These are phyloP conservation scores for Morus bassanus DNA, from an alignment of 2,797 vertebrate species.

Conservation along the genomic window DNA sequence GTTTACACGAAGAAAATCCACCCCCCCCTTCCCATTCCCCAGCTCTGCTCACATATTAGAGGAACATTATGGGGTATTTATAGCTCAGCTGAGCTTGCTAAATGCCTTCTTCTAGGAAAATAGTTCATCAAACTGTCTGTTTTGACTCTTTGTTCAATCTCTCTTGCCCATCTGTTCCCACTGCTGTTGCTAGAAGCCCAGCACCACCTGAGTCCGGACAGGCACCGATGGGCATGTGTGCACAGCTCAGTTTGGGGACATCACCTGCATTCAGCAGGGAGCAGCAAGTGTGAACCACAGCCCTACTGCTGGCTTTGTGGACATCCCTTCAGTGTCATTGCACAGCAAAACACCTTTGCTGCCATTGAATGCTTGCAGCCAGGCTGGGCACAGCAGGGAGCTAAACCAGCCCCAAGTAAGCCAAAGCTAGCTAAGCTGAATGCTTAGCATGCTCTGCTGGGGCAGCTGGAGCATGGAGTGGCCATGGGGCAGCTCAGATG, in stretches of 20 bases:
- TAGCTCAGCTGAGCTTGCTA: constrained; percentile 58
- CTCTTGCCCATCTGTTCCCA: neutral
- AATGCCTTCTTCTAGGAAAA: constrained; percentile 51
- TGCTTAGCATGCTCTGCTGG: rapidly evolving
- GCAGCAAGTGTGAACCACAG: neutral
- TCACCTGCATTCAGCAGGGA: neutral
- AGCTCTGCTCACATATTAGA: constrained; percentile 19
- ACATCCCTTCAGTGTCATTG: neutral
- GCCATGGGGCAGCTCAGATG: neutral
- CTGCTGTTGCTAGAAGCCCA: neutral
- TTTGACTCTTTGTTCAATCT: constrained; percentile 34
- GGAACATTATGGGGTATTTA: constrained; percentile 50
- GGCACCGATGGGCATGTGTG: rapidly evolving
- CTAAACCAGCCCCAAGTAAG: neutral
- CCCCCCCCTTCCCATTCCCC: neutral
- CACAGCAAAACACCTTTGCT: neutral
- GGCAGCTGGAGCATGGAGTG: neutral
- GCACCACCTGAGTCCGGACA: neutral
- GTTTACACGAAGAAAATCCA: constrained; percentile 9
- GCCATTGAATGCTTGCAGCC: rapidly evolving
- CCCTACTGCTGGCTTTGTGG: neutral
- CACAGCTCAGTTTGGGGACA: rapidly evolving
- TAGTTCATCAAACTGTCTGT: constrained; percentile 50
- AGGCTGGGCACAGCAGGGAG: neutral
- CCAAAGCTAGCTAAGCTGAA: neutral